Percentiles rank a stretch among this genome's conserved stretches.
Conservation (phyloP, 1,140 invertebrate genomes). For the Diorhabda carinulata region DNA sequence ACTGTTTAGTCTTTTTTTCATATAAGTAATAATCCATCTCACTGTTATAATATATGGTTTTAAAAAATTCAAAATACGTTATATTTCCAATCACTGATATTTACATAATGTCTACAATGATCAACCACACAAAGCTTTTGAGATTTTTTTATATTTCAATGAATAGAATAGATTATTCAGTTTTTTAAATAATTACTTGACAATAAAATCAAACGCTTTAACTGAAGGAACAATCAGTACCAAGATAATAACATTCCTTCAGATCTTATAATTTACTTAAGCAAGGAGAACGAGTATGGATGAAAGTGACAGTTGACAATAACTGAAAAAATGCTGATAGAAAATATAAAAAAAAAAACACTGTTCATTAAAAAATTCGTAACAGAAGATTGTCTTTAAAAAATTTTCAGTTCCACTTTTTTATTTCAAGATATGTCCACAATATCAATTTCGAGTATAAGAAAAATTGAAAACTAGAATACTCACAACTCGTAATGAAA, state of each 20-base stretch:
- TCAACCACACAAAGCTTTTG: too few species aligned
- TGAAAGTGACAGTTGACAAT: constrained; percentile 5
- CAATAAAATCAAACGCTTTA: not conserved
- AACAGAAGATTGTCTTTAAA: not conserved
- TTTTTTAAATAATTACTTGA: not conserved
- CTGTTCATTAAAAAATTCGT: not conserved
- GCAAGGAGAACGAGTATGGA: not conserved
- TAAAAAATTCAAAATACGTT: not conserved
- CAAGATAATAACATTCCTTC: not conserved
- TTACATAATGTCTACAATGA: too few species aligned
- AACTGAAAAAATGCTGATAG: constrained; percentile 3
- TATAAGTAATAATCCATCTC: not conserved
- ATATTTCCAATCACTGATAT: too few species aligned
- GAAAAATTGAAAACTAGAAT: not conserved
- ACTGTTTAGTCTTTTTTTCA: not conserved
- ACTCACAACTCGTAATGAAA: not conserved
- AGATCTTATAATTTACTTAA: not conserved
- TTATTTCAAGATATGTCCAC: not conserved
- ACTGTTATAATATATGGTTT: not conserved
- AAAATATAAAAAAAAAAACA: not conserved
- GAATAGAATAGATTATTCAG: too few species aligned
- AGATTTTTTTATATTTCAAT: too few species aligned
- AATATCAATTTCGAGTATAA: not conserved
- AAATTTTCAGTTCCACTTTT: not conserved
- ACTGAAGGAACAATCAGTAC: not conserved